Conservation (phyloP, 2,888 invertebrate species). For the Eristalis pertinax region DNA sequence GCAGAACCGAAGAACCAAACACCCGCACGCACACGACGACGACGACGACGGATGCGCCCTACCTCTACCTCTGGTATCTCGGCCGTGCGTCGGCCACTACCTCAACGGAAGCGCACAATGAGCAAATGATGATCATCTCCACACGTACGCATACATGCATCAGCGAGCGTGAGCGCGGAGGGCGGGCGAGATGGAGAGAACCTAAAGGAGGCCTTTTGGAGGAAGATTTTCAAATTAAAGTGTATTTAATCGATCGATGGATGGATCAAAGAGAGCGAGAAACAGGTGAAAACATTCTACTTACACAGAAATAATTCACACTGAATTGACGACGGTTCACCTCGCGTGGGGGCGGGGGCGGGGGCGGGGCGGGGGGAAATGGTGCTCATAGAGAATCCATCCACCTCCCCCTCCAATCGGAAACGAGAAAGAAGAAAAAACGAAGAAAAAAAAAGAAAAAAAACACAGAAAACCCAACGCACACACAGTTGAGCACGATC, state of each 20-base stretch:
- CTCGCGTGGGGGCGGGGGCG: background rate
- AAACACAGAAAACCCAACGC: background rate
- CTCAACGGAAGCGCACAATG: constrained; percentile 2
- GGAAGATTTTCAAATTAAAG: constrained; percentile 45
- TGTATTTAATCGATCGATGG: constrained; percentile 55
- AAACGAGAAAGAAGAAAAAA: background rate
- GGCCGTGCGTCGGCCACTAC: background rate
- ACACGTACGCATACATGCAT: background rate
- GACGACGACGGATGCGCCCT: background rate
- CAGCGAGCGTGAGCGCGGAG: background rate
- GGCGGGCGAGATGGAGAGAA: background rate
- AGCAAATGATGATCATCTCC: background rate
- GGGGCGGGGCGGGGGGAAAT: too few relatives aligned
- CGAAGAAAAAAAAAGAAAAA: background rate
- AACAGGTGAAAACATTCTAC: constrained; percentile 59
- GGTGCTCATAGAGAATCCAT: constrained; percentile 4
- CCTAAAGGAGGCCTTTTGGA: background rate
- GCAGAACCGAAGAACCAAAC: constrained; percentile 5
- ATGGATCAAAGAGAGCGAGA: constrained; percentile 68
- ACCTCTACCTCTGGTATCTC: background rate
- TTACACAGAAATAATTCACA: constrained; percentile 62
- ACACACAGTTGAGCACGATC: background rate
- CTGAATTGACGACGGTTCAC: constrained; percentile 30
- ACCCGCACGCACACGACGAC: background rate
- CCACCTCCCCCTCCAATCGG: background rate